Percentiles rank a stretch among this genome's conserved stretches.
Evolutionary conservation across 2,113 vertebrate species (phyloP).

Genomic region (Oryzias celebensis): DNA sequence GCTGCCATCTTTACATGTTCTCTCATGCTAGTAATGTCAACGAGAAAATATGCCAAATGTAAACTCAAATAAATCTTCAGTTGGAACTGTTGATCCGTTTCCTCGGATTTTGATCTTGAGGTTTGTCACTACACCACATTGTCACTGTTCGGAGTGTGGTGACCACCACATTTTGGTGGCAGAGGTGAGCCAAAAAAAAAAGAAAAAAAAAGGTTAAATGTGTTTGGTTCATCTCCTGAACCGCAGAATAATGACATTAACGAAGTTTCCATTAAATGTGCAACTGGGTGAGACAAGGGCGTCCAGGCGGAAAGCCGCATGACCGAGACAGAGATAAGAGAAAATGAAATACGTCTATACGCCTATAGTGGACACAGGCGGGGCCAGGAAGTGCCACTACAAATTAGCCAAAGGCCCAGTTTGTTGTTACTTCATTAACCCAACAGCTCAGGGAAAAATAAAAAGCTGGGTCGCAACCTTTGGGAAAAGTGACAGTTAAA

Average conservation of each 20-base stretch:
- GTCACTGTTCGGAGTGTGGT: too few species aligned
- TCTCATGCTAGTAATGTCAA: constrained; percentile 34
- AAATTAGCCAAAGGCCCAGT: constrained; percentile 93
- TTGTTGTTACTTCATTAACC: constrained; percentile 98
- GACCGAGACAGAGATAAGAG: constrained; percentile 95
- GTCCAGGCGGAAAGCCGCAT: constrained; percentile 97
- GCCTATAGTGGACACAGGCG: constrained; percentile 81
- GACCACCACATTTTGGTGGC: too few species aligned
- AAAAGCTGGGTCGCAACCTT: constrained; percentile 90
- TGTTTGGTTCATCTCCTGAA: constrained; percentile 88
- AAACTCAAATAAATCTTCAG: constrained; percentile 14
- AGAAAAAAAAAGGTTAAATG: constrained; percentile 70
- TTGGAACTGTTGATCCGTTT: constrained; percentile 1
- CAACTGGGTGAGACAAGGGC: constrained; percentile 87
- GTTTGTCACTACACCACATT: background rate
- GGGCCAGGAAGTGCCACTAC: constrained; percentile 97
- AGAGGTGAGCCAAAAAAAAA: constrained; percentile 54
- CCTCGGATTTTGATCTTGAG: background rate
- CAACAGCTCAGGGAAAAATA: constrained; percentile 87
- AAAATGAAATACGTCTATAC: constrained; percentile 93
- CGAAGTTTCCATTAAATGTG: constrained; percentile 91
- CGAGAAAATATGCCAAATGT: constrained; percentile 34
- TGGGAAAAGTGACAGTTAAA: constrained; percentile 66
- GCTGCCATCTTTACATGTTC: constrained; percentile 46
- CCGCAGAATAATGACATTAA: constrained; percentile 98